Base-by-base conservation (phyloP, 2,797 vertebrate genomes). In the Silurus lanzhouensis region DNA sequence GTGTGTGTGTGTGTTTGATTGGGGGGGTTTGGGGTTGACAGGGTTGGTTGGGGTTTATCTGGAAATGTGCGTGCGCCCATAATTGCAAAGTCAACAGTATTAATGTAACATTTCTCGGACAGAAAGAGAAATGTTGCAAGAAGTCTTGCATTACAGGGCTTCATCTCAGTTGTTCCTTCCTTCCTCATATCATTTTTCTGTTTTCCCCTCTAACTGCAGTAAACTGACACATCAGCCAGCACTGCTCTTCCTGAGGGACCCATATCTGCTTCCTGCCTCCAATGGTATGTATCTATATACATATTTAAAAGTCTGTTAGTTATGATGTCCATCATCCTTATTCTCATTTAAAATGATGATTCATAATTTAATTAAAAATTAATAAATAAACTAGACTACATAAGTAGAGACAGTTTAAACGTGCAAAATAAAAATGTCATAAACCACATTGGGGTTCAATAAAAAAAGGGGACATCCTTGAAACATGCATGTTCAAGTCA, bases 141-240 rank as follows among this genome's bases (percentile, higher is more conserved):
- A 85, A 85, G 61, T 88, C 82, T 71, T 13, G 4, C 2, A 76
- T 25, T 66, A 78, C 76, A 81, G 13, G 20, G 72, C 6, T 25
- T 60, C 58, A 25, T 67, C 66, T 80, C 46, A 38, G 25, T 68
- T 25, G 83, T 85, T 84, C 93, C 87, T 61, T 14, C 58, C 20
- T 44, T 6, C 85, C 88, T 88, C 87, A 52, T 52, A 7, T 52
- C 48, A 52, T 52, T 52, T 52, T 52, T 52, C 6, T 10, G 6
- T 10, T 7, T 20, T 48, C 6, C 88, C 0, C 74, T 84, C 81
- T 93, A 91, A 85, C 87, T 95, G 89, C 93, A 99, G 98, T 94
- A 99, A 97, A 97, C 97, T 99, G 92, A 97, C 97, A 93, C 98
- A 99, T 95, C 98, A 99, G 95, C 98, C 98, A 0, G 96, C 97